A percentile compares a stretch with the other conserved stretches of the same genome.
These are phyloP conservation scores for Phasia obesa DNA, from an alignment of 2,888 invertebrate species.

Conservation along the genomic window DNA sequence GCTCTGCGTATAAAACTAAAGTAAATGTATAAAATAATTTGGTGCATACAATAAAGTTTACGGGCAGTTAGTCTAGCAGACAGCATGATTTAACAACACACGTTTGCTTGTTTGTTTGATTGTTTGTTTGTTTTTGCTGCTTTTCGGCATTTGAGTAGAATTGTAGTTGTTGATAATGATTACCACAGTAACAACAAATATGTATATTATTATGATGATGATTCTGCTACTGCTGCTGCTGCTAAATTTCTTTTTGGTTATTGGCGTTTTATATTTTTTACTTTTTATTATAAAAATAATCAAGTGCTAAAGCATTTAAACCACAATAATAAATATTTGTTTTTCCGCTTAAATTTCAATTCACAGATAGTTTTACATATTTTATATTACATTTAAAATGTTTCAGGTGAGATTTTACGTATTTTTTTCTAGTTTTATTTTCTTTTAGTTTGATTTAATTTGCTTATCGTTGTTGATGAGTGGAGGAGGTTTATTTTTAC, in stretches of 20 bases:
- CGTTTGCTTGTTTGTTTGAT: slow-evolving; percentile 12
- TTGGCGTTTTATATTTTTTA: slow-evolving; percentile 9
- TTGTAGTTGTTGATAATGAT: slow-evolving; percentile 30
- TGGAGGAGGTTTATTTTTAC: slow-evolving; percentile 19
- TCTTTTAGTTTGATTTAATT: slow-evolving; percentile 6
- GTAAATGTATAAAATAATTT: slow-evolving; percentile 64
- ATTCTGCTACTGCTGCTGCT: slow-evolving; percentile 47
- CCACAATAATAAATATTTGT: slow-evolving; percentile 75
- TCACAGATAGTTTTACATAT: slow-evolving; percentile 29
- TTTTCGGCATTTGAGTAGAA: slow-evolving; percentile 45
- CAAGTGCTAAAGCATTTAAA: slow-evolving; percentile 75
- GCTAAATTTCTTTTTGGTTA: slow-evolving; percentile 34
- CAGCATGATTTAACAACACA: slow-evolving; percentile 22
- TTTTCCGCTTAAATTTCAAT: slow-evolving; percentile 17
- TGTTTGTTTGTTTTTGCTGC: slow-evolving; percentile 42
- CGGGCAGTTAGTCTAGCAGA: slow-evolving; percentile 42
- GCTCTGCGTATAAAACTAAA: slow-evolving; percentile 68
- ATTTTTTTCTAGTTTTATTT: background rate
- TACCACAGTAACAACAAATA: slow-evolving; percentile 41
- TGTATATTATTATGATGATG: background rate
- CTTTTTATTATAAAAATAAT: slow-evolving; percentile 72
- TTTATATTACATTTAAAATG: slow-evolving; percentile 12
- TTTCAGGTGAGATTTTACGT: slow-evolving; percentile 14
- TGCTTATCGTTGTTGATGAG: slow-evolving; percentile 25
- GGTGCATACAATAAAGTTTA: slow-evolving; percentile 50